Base-by-base conservation (phyloP, 2,888 invertebrate genomes). In the Chymomyza amoena region DNA sequence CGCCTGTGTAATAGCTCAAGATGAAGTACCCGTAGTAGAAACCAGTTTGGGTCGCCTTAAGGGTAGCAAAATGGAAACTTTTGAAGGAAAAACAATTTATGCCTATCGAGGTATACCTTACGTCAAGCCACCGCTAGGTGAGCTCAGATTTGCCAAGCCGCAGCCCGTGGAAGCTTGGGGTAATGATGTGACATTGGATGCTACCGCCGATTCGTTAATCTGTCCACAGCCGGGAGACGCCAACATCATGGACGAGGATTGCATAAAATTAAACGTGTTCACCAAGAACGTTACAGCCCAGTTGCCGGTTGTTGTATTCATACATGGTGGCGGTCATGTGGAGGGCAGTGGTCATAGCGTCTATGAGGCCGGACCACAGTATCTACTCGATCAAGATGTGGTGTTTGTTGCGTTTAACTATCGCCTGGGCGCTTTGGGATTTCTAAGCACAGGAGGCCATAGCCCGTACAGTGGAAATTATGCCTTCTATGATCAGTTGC, bases 401-500 rank as follows among this genome's bases (percentile, higher is more conserved):
- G 87, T 91, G 0, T 61, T 91, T 18, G 91, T 91, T 5, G 77
- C 90, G 1, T 77, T 91, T 2, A 90, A 91, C 61, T 91, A 91
- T 72, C 89, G 91, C 1, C 65, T 91, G 28, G 90, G 90, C 1
- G 80, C 90, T 1, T 68, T 91, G 54, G 94, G 94, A 6, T 94
- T 93, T 82, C 81, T 94, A n/a, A 93, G 93, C 73, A 94, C 94
- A 0, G 94, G 94, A 0, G 94, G 94, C 66, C 91, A 93, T 57
- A 61, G 18, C 4, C 91, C 93, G 52, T 94, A 94, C 0, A 94
- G 94, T 0, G 95, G 95, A 4, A 95, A 95, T 88, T 93, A 93
- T 70, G 95, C 94, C 0, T 91, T 94, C 70, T 94, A 95, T 80
- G 95, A 95, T 87, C 95, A 95, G 90, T 94, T 95, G 0, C 90